Base-by-base conservation (phyloP, 2,888 invertebrate species). In the Stenchaetothrips biformis region DNA sequence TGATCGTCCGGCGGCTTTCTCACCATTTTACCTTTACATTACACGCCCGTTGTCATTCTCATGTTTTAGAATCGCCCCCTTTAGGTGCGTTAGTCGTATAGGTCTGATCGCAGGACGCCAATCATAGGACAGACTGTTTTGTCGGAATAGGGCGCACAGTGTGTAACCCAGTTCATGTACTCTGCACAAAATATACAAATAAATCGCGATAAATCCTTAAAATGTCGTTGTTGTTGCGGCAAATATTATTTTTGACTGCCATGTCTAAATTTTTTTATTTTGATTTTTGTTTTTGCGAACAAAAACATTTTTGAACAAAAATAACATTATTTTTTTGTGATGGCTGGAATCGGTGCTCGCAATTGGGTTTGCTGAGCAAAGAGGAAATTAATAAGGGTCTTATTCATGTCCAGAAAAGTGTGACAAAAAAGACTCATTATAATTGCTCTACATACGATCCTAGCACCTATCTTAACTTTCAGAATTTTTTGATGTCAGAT, bases 41-140 rank as follows among this genome's bases (percentile, higher is more conserved):
- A 74, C 25, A 74, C 67, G 59, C 59, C 11, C 9, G 4, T 13
- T 8, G 18, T 59, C 59, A 59, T 59, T 59, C 59, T 59, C 59
- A 59, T 25, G 67, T 74, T 25, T 25, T 25, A 74, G 8, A 74
- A 7, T 21, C 18, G 18, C 59, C 37, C 37, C 37, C 37, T 37
- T 37, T 37, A 37, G 37, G 37, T 37, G 37, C 37, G 37, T 37
- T 37, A 37, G 37, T 37, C 37, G 37, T 4, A 4, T 37, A 37
- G 37, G 37, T 37, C 37, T 37, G 25, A 74, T 59, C 59, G 59
- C 18, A 59, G 59, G 0, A 74, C 11, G 9, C 67, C 21, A 25
- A 74, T 25, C 25, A 74, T 74, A 74, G 67, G 67, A 11, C 67
- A 25, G 67, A 74, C 67, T 74, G 67, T 74, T 74, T 74, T 21